Evolutionary conservation across 2,888 invertebrate species (phyloP).

Genomic region (Gastrophysa polygoni): DNA sequence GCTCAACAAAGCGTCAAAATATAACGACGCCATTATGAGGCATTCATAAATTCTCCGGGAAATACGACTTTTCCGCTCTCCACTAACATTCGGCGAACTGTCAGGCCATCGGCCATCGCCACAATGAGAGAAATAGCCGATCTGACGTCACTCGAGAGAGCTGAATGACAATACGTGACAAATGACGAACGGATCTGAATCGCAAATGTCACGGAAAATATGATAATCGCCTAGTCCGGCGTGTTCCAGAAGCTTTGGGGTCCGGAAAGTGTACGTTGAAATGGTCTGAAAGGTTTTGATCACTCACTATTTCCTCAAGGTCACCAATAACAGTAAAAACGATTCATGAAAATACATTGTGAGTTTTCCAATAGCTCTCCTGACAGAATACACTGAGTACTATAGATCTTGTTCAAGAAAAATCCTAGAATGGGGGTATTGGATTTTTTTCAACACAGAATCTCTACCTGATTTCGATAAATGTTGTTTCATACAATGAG

Average conservation of each 20-base stretch:
- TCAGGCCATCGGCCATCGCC: too few relatives aligned
- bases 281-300: neutral
- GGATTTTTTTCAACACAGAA: too few relatives aligned
- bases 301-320: too few relatives aligned
- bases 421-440: too few relatives aligned
- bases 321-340: too few relatives aligned
- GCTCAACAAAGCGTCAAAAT: conserved; percentile 30
- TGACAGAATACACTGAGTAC: too few relatives aligned
- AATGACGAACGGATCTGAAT: conserved; percentile 27
- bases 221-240: neutral
- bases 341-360: too few relatives aligned
- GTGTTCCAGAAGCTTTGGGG: neutral
- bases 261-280: neutral
- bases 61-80: conserved; percentile 8
- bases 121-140: conserved; percentile 15
- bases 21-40: conserved; percentile 27
- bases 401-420: too few relatives aligned
- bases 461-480: too few relatives aligned
- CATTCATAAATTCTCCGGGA: conserved; percentile 23
- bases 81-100: neutral
- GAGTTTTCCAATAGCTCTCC: too few relatives aligned
- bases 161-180: conserved; percentile 22
- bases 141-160: conserved; percentile 24
- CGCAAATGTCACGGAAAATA: conserved; percentile 2
- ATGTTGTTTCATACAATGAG: too few relatives aligned